A percentile compares a stretch with the other conserved stretches of the same genome.
Conservation (phyloP, 2,888 invertebrate species). For the Phengaris alcon region DNA sequence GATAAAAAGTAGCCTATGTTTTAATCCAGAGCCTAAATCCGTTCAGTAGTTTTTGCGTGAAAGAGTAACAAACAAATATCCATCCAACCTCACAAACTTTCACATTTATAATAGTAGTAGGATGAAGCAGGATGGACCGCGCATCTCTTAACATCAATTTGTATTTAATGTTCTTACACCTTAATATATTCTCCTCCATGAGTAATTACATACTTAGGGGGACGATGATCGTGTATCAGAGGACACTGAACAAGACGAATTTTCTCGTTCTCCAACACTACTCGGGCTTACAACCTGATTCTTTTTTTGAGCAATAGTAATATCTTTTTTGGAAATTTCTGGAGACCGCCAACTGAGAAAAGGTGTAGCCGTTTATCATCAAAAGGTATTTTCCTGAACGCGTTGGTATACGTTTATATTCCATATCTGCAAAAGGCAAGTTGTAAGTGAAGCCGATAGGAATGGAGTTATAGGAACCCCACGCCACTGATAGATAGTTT, state of each 20-base stretch:
- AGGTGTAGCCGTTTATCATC: slow-evolving; percentile 45
- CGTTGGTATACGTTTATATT: slow-evolving; percentile 36
- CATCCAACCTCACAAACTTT: too few relatives aligned
- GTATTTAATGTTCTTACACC: slow-evolving; percentile 29
- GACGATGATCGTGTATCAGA: slow-evolving; percentile 34
- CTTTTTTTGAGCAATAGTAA: slow-evolving; percentile 45
- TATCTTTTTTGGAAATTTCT: slow-evolving; percentile 31
- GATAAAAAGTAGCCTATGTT: too few relatives aligned
- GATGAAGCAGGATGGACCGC: too few relatives aligned
- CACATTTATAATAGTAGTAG: too few relatives aligned
- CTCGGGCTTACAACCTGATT: slow-evolving; percentile 39
- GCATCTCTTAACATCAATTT: too few relatives aligned
- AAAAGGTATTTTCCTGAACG: slow-evolving; percentile 39
- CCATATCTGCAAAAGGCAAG: not conserved
- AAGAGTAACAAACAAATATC: too few relatives aligned
- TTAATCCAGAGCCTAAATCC: too few relatives aligned
- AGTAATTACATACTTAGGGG: slow-evolving; percentile 41
- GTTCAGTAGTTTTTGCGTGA: too few relatives aligned
- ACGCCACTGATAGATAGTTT: too few relatives aligned
- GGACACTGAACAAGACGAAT: not conserved
- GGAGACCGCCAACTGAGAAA: slow-evolving; percentile 39
- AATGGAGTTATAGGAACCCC: too few relatives aligned
- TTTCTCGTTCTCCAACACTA: slow-evolving; percentile 33
- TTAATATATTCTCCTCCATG: slow-evolving; percentile 37
- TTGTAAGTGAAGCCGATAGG: too few relatives aligned